These are phyloP conservation scores for Ornithorhynchus anatinus DNA, from an alignment of 2,113 vertebrate species.

Conservation along the genomic window DNA sequence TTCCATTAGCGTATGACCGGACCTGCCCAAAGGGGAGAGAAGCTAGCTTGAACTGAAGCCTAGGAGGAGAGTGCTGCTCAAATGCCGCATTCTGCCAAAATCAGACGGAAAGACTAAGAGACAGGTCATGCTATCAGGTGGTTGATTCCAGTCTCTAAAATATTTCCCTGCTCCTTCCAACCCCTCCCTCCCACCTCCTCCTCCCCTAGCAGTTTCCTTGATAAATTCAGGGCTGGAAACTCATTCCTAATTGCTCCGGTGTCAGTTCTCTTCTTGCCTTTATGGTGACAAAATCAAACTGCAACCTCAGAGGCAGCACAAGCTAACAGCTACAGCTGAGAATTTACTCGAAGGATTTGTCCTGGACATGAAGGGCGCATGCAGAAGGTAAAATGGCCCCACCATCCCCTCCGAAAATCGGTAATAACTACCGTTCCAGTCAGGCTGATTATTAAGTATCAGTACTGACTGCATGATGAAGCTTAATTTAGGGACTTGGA, in stretches of 20 bases:
- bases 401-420: neutral
- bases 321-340: slow-evolving; percentile 5
- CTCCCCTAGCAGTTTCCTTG: slow-evolving; percentile 30
- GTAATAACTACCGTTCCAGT: neutral
- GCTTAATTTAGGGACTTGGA: neutral
- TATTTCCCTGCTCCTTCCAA: neutral
- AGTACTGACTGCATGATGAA: neutral
- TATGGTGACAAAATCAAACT: slow-evolving; percentile 34
- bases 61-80: slow-evolving; percentile 28
- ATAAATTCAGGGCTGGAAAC: slow-evolving; percentile 56
- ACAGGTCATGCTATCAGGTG: slow-evolving; percentile 64
- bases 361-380: neutral
- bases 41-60: slow-evolving; percentile 1
- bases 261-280: slow-evolving; percentile 30
- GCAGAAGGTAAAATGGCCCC: neutral
- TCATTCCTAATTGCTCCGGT: slow-evolving; percentile 57
- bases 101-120: slow-evolving; percentile 56
- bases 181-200: neutral
- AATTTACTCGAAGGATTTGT: neutral
- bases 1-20: slow-evolving; percentile 27
- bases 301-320: slow-evolving; percentile 18
- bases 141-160: slow-evolving; percentile 55
- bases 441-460: slow-evolving; percentile 16
- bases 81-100: slow-evolving; percentile 47
- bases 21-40: slow-evolving; percentile 48